These are phyloP conservation scores for Takifugu flavidus DNA, from an alignment of 2,113 vertebrate species.

Conservation along the genomic window DNA sequence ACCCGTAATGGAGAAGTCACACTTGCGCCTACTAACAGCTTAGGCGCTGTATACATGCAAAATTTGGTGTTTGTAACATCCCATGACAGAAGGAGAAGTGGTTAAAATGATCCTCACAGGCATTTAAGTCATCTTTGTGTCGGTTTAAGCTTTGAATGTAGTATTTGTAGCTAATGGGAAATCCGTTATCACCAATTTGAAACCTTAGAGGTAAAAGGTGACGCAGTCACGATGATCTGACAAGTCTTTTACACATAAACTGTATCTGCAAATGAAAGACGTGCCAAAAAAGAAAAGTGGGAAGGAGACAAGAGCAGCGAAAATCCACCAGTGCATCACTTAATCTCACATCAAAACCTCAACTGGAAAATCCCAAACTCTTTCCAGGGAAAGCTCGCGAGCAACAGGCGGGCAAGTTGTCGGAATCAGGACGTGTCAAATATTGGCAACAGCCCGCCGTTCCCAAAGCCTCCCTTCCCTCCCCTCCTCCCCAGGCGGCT, in stretches of 20 bases:
- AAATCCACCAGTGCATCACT: neutral
- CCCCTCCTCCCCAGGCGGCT: neutral
- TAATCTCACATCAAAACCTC: neutral
- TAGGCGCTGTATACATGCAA: neutral
- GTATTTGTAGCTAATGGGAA: too few relatives aligned
- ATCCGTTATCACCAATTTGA: too few relatives aligned
- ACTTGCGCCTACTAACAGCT: slow-evolving; percentile 23
- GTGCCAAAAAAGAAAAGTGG: neutral
- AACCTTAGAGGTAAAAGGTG: too few relatives aligned
- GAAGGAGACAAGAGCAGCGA: slow-evolving; percentile 8
- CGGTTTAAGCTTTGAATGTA: too few relatives aligned
- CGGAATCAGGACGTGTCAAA: slow-evolving; percentile 47
- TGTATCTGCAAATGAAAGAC: neutral
- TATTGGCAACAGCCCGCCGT: slow-evolving; percentile 38
- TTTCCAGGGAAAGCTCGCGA: neutral
- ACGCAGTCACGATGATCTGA: neutral
- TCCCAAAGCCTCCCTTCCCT: slow-evolving; percentile 6
- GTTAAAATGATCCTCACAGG: too few relatives aligned
- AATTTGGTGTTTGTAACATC: neutral
- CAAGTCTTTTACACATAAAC: slow-evolving; percentile 19
- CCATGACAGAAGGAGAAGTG: too few relatives aligned
- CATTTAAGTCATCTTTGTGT: too few relatives aligned
- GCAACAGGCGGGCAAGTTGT: slow-evolving; percentile 67
- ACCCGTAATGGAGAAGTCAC: slow-evolving; percentile 25
- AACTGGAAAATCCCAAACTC: slow-evolving; percentile 2